Percentiles rank a stretch among this genome's conserved stretches.
Evolutionary conservation across 2,888 invertebrate species (phyloP).

Genomic region (Rotaria macrura): DNA sequence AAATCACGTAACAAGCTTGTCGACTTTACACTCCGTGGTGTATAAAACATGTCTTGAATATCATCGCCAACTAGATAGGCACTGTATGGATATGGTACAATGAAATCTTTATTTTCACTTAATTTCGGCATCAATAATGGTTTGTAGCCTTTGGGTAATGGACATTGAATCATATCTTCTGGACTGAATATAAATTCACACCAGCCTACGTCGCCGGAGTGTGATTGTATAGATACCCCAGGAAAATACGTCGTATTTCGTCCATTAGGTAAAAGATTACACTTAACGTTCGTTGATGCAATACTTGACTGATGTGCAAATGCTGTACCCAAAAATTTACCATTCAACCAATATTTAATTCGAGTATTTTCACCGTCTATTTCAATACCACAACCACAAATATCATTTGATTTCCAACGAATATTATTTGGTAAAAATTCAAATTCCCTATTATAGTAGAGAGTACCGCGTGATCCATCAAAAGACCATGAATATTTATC

Average conservation of each 20-base stretch:
- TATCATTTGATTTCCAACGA: not conserved
- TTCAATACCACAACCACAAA: slow-evolving; percentile 19
- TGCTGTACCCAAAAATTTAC: not conserved
- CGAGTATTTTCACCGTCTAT: not conserved
- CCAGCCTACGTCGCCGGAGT: too few relatives aligned
- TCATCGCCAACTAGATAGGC: not conserved
- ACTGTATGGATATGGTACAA: not conserved
- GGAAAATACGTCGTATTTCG: not conserved
- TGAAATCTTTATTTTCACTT: not conserved
- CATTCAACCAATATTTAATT: slow-evolving; percentile 9
- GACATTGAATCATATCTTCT: not conserved
- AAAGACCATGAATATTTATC: not conserved
- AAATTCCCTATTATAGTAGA: not conserved
- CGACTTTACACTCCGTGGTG: not conserved
- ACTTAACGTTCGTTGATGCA: not conserved
- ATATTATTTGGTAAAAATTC: not conserved
- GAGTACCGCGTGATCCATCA: not conserved
- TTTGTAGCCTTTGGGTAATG: not conserved
- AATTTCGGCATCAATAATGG: not conserved
- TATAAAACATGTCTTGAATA: not conserved
- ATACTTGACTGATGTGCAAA: not conserved
- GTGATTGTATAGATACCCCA: not conserved
- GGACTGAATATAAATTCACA: not conserved
- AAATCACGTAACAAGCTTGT: not conserved
- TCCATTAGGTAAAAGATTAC: not conserved